Conservation (phyloP, 2,888 invertebrate species). For the Polydrusus tereticollis region DNA sequence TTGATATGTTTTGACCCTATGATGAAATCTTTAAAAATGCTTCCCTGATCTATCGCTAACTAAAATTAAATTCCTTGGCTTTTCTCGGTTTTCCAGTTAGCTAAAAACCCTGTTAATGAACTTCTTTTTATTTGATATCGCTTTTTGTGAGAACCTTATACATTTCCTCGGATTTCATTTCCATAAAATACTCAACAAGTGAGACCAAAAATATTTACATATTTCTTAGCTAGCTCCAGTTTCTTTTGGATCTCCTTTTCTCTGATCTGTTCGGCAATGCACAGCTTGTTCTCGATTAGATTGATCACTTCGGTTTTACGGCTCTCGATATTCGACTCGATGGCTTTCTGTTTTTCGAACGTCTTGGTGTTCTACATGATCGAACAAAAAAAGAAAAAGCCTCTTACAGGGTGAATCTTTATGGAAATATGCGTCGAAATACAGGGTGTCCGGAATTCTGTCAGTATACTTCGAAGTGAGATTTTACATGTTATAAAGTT, state of each 20-base stretch:
- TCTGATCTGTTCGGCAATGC: slow-evolving; percentile 85
- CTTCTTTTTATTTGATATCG: too few species aligned
- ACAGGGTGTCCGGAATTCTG: too few species aligned
- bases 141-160: too few species aligned
- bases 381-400: slow-evolving; percentile 50
- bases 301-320: slow-evolving; percentile 62
- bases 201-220: slow-evolving; percentile 73
- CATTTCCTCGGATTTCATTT: background rate
- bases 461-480: too few species aligned
- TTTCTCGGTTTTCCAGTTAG: too few species aligned
- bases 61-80: too few species aligned
- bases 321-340: slow-evolving; percentile 58
- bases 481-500: too few species aligned
- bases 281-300: slow-evolving; percentile 78
- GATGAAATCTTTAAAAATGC: too few species aligned
- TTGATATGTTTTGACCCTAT: too few species aligned
- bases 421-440: background rate
- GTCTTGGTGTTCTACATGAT: slow-evolving; percentile 50
- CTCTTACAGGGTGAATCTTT: slow-evolving; percentile 14
- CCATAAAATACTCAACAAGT: background rate
- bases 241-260: slow-evolving; percentile 89
- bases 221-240: slow-evolving; percentile 86
- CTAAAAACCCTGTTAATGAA: too few species aligned
- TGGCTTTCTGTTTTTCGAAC: slow-evolving; percentile 52
- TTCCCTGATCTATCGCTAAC: too few species aligned